Evolutionary conservation across 2,797 vertebrate genomes (phyloP), one percentile per base, ranked within the genome.

Genomic region (Hemitrygon akajei): DNA sequence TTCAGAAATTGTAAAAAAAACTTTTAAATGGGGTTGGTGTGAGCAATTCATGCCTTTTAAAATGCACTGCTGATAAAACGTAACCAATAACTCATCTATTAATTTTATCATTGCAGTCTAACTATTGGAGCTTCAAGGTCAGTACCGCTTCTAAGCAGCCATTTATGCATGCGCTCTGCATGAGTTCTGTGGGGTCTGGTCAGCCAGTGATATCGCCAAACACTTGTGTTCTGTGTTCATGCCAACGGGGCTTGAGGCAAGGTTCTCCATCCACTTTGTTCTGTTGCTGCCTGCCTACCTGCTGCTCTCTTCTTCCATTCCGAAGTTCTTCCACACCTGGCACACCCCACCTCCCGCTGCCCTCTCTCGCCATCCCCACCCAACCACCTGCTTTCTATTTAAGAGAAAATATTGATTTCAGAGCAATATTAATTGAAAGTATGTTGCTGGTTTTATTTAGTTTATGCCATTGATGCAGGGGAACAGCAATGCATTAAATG

Each of bases 41-140:
- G 60, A 89, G 86, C 66, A 37, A 34, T 69, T 89, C 60, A 37
- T 89, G 63, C 56, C 56, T 60, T 47, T n/a, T 66, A 66, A 66
- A 60, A 60, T 86, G 30, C 56, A 30, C 0, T 86, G 60, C 86
- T 89, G 86, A 69, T 69, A 22, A 89, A 89, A 22, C 63, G 2
- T 73, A 76, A 93, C 73, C 71, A 93, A 93, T 93, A 93, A 93
- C 91, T 93, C 69, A 20, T 92, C 37, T 76, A 93, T 93, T 93
- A 93, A 93, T 93, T 93, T 93, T 93, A 93, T 75, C 73, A 93
- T 93, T 93, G 98, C 98, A 99, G 95, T 98, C 98, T 96, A 99
- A 99, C 98, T 99, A 99, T 98, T 99, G 98, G 98, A 99, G 98
- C 97, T 99, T 99, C 98, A 99, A 99, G 98, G 98, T 99, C 97